Evolutionary conservation across 2,888 invertebrate genomes (phyloP), one percentile per base, ranked within the genome.

Genomic region (Sphaerophoria rueppellii): DNA sequence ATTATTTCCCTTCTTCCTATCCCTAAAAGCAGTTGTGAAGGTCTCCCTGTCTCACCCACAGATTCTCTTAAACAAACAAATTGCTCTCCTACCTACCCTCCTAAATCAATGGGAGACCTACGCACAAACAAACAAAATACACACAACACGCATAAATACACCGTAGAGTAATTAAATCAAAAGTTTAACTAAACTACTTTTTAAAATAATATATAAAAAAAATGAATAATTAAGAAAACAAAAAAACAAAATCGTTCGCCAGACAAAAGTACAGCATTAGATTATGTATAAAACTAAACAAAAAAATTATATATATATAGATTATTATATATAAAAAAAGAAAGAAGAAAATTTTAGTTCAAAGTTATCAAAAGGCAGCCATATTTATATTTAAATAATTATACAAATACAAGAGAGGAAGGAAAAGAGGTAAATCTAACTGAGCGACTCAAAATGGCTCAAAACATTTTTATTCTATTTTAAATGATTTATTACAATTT

Each of bases 341-440:
- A 37, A 34, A 58, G 37, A 14, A 72, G 54, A 65, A 83, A 85
- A 81, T 85, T 85, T 85, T 81, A 85, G 85, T 85, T 85, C 85
- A 85, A 85, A 85, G 81, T 85, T 77, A 85, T 85, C 80, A 81
- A 85, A 85, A 85, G 85, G 85, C 85, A 85, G 85, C 85, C 85
- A 85, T 85, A 85, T 85, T 85, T 85, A 85, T 85, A 85, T 24
- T 24, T 85, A 85, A 82, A 69, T 75, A 71, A 79, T 76, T 80
- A 79, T 73, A 85, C 67, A 85, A 24, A 24, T 37, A 85, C 65
- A 80, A 83, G 70, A 46, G 14, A 57, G 9, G 43, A 50, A 75
- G 37, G 37, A 74, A 72, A 35, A 24, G 24, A 24, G 24, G 2
- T 24, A 24, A 24, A 79, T 70, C 69, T 73, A 81, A 77, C 83